phyloP scores from a whole-genome alignment of 2,888 invertebrate genomes.

The Aethes cnicana region DNA sequence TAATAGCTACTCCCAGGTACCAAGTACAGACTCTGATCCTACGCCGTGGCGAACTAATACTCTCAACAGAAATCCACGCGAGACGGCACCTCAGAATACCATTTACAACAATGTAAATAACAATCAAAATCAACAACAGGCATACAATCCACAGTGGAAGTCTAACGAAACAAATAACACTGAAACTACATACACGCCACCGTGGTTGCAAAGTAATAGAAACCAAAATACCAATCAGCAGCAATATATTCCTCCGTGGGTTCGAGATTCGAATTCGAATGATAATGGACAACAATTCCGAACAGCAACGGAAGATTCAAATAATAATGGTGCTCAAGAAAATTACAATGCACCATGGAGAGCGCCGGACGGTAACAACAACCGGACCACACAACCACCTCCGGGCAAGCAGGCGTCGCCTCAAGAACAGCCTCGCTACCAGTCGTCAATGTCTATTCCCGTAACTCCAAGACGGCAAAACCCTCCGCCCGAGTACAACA shows the following conservation, averaged over 20 bases:
- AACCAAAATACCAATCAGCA: constrained; percentile 45
- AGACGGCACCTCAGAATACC: constrained; percentile 52
- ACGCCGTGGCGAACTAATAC: constrained; percentile 73
- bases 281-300: too few species aligned
- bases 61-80: constrained; percentile 59
- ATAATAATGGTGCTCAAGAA: constrained; percentile 60
- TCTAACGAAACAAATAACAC: constrained; percentile 59
- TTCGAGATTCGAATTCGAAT: too few species aligned
- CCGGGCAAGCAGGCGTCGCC: constrained; percentile 46
- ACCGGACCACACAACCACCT: constrained; percentile 45
- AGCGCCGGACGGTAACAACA: constrained; percentile 47
- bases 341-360: constrained; percentile 55
- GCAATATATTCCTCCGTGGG: constrained; percentile 63
- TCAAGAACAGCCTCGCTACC: constrained; percentile 65
- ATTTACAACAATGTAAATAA: constrained; percentile 49
- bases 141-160: constrained; percentile 66
- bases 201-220: constrained; percentile 64
- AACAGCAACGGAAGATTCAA: constrained; percentile 52
- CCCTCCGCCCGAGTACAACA: constrained; percentile 59
- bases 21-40: constrained; percentile 45
- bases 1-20: constrained; percentile 40
- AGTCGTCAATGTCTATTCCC: constrained; percentile 76
- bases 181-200: constrained; percentile 53
- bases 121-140: constrained; percentile 57
- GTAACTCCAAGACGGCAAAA: constrained; percentile 66